Conservation (phyloP, 1,140 invertebrate species). For the Brachionus paranguensis region DNA sequence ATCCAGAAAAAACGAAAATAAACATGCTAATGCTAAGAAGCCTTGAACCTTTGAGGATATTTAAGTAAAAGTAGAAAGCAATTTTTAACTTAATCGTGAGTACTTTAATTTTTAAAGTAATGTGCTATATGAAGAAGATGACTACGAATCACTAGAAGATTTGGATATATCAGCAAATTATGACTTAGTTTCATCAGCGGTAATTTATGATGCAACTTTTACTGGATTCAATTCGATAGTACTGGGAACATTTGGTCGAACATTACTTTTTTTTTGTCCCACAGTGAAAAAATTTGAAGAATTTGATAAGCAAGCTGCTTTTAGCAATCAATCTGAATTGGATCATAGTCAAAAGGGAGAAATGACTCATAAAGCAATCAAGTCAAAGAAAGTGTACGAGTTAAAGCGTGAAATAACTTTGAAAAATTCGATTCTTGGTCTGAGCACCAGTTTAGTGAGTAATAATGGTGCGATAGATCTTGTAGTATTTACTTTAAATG, state of each 20-base stretch:
- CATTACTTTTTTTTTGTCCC: constrained; percentile 9
- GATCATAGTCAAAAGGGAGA: background rate
- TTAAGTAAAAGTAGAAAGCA: background rate
- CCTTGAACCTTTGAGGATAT: background rate
- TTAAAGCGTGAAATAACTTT: constrained; percentile 2
- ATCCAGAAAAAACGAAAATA: background rate
- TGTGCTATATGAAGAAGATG: background rate
- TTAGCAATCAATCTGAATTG: background rate
- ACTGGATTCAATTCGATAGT: constrained; percentile 14
- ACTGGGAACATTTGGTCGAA: constrained; percentile 8
- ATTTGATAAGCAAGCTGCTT: background rate
- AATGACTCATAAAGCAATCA: background rate
- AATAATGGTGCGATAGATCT: constrained; percentile 15
- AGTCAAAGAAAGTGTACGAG: background rate
- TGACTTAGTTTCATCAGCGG: constrained; percentile 7
- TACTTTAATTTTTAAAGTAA: background rate
- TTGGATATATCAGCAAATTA: background rate
- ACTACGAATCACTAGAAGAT: background rate
- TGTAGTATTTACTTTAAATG: constrained; percentile 14
- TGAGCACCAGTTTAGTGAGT: background rate
- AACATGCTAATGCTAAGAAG: constrained; percentile 28
- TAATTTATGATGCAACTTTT: constrained; percentile 15
- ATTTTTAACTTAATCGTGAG: background rate
- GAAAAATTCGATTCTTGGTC: constrained; percentile 22
- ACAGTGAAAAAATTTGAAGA: background rate